Conservation (phyloP, 2,888 invertebrate genomes). For the Drepana falcataria region DNA sequence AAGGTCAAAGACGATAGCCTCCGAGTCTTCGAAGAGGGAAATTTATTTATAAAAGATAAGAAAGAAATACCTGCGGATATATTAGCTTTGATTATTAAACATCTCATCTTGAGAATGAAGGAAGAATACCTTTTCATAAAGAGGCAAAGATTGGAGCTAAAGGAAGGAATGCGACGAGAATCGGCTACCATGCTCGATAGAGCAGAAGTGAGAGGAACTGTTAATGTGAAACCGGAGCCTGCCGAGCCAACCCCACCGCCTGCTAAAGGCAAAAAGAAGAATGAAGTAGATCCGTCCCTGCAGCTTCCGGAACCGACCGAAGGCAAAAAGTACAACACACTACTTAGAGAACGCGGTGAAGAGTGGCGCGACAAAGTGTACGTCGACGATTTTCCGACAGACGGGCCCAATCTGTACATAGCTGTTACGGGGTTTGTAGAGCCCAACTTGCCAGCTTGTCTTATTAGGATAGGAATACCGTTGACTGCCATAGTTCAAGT, state of each 20-base stretch:
- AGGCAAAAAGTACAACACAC: constrained; percentile 68
- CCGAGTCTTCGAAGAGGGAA: constrained; percentile 65
- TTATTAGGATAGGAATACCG: constrained; percentile 59
- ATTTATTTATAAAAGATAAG: constrained; percentile 56
- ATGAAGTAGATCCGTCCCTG: constrained; percentile 18
- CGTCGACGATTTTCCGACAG: constrained; percentile 71
- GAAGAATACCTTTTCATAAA: constrained; percentile 61
- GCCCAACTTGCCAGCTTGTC: constrained; percentile 42
- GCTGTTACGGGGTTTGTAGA: constrained; percentile 73
- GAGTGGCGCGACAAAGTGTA: constrained; percentile 76
- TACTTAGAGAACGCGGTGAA: constrained; percentile 69
- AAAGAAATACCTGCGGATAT: constrained; percentile 61
- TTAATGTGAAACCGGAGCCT: constrained; percentile 32
- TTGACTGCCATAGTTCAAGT: constrained; percentile 61
- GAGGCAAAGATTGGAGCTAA: constrained; percentile 54
- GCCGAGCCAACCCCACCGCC: constrained; percentile 20
- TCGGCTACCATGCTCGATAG: constrained; percentile 55
- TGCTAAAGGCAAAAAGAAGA: constrained; percentile 42
- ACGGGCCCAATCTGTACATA: constrained; percentile 76
- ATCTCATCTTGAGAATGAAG: constrained; percentile 67
- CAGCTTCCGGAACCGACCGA: constrained; percentile 32
- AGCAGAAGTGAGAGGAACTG: constrained; percentile 52
- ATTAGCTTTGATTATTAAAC: constrained; percentile 60
- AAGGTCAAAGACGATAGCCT: constrained; percentile 60
- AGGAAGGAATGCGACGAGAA: constrained; percentile 55